Evolutionary conservation across 2,113 vertebrate species (phyloP), one percentile per base, ranked within the genome.

Genomic region (Prunella himalayana): DNA sequence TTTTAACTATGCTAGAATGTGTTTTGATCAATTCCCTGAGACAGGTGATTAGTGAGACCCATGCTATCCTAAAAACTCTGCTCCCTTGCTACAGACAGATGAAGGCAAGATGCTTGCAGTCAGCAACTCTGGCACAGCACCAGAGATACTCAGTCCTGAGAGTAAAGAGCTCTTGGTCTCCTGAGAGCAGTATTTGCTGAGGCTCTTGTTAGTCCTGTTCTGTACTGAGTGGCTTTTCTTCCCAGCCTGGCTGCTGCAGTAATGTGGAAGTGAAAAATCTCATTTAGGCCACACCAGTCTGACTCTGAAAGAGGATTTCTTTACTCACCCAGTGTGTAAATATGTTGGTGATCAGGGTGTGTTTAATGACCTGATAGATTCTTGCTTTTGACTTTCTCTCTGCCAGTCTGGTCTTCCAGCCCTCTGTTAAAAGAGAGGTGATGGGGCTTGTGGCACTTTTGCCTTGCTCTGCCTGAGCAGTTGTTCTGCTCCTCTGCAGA

Each of bases 21-120:
- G n/a, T 83, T 90, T 73, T 59, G 39, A 77, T 61, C 61, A 72
- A 1, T 69, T 90, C 76, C 50, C 68, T 69, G 45, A 72, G 82
- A 66, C 50, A 72, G 94, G 85, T 92, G 88, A 90, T 73, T 37
- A 42, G 66, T 15, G 44, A 92, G 79, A 77, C 66, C 53, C 88
- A 4, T 6, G 2, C n/a, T 59, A 44, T 86, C 79, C 75, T 31
- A 7, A 49, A 63, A 65, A 12, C 45, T 88, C 50, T 0, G 41
- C 85, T 82, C 73, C 70, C 79, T 57, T 45, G 37, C 75, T 71
- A 0, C 59, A 61, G 28, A 33, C 85, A 95, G 90, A 81, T 42
- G 82, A 76, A 45, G 66, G 30, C 63, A 91, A 82, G 85, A 57
- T 90, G 79, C 59, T 77, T 42, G 28, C 37, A 51, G 54, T 79